A percentile compares a stretch with the other conserved stretches of the same genome.
phyloP scores from a whole-genome alignment of 2,888 invertebrate genomes.

The Agriopis marginaria region DNA sequence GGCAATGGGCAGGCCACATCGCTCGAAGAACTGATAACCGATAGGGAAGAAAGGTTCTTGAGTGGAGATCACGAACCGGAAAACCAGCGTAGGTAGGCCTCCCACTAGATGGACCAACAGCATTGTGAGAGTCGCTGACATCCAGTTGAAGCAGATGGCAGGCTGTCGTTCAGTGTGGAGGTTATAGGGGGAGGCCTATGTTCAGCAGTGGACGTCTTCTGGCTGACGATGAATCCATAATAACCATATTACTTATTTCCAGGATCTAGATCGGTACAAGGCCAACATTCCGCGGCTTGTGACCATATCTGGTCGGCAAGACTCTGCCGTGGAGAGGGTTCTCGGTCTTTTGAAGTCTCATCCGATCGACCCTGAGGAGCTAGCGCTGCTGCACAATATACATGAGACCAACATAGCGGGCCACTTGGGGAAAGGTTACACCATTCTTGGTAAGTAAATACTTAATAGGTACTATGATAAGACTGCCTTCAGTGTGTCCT shows the following conservation, averaged over 20 bases:
- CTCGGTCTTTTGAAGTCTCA: slow-evolving; percentile 58
- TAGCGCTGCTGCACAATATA: slow-evolving; percentile 74
- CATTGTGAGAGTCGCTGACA: too few species aligned
- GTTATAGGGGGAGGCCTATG: too few species aligned
- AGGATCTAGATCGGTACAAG: slow-evolving; percentile 49
- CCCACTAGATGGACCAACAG: too few species aligned
- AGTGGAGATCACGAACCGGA: too few species aligned
- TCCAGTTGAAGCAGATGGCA: too few species aligned
- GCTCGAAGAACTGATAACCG: too few species aligned
- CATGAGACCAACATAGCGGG: slow-evolving; percentile 73
- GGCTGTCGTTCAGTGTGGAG: too few species aligned
- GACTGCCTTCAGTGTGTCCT: slow-evolving; percentile 38
- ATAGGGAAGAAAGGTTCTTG: too few species aligned
- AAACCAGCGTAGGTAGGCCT: too few species aligned
- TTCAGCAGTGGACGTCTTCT: too few species aligned
- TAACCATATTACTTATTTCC: background rate
- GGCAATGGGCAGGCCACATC: too few species aligned
- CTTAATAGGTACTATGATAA: too few species aligned
- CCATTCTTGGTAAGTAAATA: slow-evolving; percentile 68
- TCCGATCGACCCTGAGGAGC: slow-evolving; percentile 75
- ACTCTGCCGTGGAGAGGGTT: slow-evolving; percentile 62
- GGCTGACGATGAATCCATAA: background rate
- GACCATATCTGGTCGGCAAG: slow-evolving; percentile 83
- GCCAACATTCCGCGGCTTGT: slow-evolving; percentile 76
- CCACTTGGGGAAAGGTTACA: slow-evolving; percentile 87